Base-by-base conservation (phyloP, 2,888 invertebrate genomes). In the Thera britannica region DNA sequence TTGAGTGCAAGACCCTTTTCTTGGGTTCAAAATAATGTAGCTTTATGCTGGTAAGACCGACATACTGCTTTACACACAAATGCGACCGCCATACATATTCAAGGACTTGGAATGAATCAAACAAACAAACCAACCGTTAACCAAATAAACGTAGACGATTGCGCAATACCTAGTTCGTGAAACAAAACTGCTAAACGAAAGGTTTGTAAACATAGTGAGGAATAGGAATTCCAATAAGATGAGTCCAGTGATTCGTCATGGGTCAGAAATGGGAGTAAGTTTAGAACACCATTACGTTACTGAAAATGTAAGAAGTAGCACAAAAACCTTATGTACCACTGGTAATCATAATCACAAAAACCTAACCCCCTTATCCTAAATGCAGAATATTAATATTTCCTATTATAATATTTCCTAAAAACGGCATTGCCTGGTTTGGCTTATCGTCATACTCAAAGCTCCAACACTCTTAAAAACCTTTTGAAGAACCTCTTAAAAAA, bases 221-320 rank as follows among this genome's bases (percentile, higher is more conserved):
- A 70, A 68, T 67, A 62, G 65, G 71, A 70, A 72, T 72, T 72
- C 68, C 67, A 64, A n/a, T n/a, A 23, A 51, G 65, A 70, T 72
- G 67, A 70, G 68, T 71, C 48, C 34, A 23, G 46, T 68, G 55
- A 64, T 65, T 60, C 49, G 36, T 56, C 65, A 52, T 38, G 35
- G 44, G 7, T 34, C n/a, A 46, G 11, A 34, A 58, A 56, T 12
- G 12, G 38, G 2, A 46, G 44, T 2, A 3, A 23, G 34, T 9
- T 9, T 9, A 23, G 34, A 34, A 34, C 52, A 34, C 6, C 1
- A 23, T 51, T 11, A 23, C 34, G 34, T 3, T n/a, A 49, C n/a
- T 49, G 49, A 2, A 49, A 49, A 46, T 9, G 44, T 9, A 46
- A 46, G 7, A 41, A 7, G 5, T 46, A 9, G n/a, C n/a, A n/a